Evolutionary conservation across 2,113 vertebrate genomes (phyloP).

Genomic region (Vulpes vulpes): DNA sequence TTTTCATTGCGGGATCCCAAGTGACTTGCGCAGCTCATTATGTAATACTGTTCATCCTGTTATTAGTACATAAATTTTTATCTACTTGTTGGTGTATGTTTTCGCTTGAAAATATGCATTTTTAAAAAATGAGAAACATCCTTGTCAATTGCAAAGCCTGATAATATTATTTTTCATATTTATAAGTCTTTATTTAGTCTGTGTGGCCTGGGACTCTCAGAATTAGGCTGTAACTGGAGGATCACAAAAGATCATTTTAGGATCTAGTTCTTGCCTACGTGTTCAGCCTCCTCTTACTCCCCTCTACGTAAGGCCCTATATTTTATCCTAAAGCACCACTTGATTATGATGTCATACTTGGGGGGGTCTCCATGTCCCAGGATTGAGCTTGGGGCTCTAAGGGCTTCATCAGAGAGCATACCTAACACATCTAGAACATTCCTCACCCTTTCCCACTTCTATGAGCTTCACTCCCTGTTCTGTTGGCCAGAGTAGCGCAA

Average conservation of each 20-base stretch:
- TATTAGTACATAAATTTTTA: background rate
- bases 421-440: background rate
- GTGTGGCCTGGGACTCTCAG: background rate
- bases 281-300: background rate
- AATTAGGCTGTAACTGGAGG: background rate
- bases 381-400: no score
- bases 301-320: background rate
- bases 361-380: background rate
- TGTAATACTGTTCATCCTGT: background rate
- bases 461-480: accelerated
- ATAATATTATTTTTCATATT: background rate
- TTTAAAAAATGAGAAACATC: background rate
- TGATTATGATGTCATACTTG: background rate
- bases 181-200: no score
- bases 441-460: background rate
- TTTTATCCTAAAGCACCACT: background rate
- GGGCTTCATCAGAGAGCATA: background rate
- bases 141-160: background rate
- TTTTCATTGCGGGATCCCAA: background rate
- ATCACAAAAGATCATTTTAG: background rate
- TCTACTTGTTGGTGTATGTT: background rate
- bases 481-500: accelerated
- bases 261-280: no score
- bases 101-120: background rate
- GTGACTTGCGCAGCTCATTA: background rate